Evolutionary conservation across 2,888 invertebrate genomes (phyloP), one percentile per base, ranked within the genome.

Genomic region (Rhyacophila evoluta): DNA sequence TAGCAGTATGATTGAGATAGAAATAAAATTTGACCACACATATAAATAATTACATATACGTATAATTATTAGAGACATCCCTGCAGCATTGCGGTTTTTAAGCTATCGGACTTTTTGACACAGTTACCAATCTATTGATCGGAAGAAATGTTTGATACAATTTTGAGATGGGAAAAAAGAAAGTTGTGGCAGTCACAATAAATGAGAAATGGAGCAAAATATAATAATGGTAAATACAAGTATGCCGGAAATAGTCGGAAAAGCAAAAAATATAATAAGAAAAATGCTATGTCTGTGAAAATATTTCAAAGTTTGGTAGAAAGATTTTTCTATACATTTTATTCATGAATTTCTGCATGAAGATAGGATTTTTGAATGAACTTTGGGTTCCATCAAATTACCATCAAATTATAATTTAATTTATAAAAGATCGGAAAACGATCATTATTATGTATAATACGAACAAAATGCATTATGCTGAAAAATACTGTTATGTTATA

Each of bases 151-250:
- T 55, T 55, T 55, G 25, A 55, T 55, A 55, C 19, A 25, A 55
- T 55, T 55, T 55, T 55, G 55, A 55, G 55, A 55, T 25, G 25
- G 25, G 55, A n/a, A 55, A 25, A 6, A 19, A 55, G 55, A 55
- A 55, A 55, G 55, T 55, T 55, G 55, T 55, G 55, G 55, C 55
- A 55, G 55, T 55, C 25, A 55, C 55, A 55, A 55, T 55, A 55
- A 55, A 25, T 55, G 55, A 55, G 25, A 55, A 55, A 55, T 55
- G 55, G 55, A 19, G 19, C 55, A 55, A 55, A 55, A 55, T 55
- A 55, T 55, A 55, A 55, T 55, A 55, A 55, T 25, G 19, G 55
- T 55, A 25, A 55, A 55, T 25, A 55, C 10, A 55, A 25, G 55
- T 55, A 55, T 10, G 8, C 19, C 55, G 55, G 55, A 55, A 55